Evolutionary conservation across 2,797 vertebrate species (phyloP), one percentile per base, ranked within the genome.

Genomic region (Peromyscus attwateri): DNA sequence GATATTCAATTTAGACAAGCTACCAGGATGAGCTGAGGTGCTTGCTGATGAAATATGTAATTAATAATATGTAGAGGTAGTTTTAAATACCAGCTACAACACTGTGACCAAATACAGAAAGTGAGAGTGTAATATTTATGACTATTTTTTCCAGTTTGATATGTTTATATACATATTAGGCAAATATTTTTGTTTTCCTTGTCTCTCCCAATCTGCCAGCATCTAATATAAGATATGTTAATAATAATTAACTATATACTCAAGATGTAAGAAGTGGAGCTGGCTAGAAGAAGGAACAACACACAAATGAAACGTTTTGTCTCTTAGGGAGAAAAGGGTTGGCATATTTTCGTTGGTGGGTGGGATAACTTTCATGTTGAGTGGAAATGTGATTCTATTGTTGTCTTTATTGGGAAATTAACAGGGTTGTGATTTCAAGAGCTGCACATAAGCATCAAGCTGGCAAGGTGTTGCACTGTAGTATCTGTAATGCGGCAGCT

Each of bases 171-270:
- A 43, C 11, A 68, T 81, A 77, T 89, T 87, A 87, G 89, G 27
- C n/a, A 95, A 90, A 88, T 95, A 84, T 92, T 92, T 70, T 95
- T 82, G n/a, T 85, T 94, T 92, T 76, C 37, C 84, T 93, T 17
- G 14, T 79, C 8, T 94, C 23, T 92, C 27, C 37, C 34, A 68
- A 91, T 94, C 90, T 88, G 84, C 49, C 89, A 40, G 46, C 37
- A 71, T 89, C 43, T 95, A 95, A 76, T 71, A 76, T 29, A 83
- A 40, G 29, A 49, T 60, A 43, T 84, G 8, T 87, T 96, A 82
- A 70, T 95, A 52, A 52, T 84, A 92, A 46, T 89, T 92, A 89
- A 92, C 43, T 81, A 88, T 82, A 43, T 70, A 89, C 6, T 27
- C 29, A 73, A 93, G 71, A 81, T 55, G 92, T 94, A 77, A 76